Conservation (phyloP, 2,113 vertebrate genomes). For the Bubalus kerabau region DNA sequence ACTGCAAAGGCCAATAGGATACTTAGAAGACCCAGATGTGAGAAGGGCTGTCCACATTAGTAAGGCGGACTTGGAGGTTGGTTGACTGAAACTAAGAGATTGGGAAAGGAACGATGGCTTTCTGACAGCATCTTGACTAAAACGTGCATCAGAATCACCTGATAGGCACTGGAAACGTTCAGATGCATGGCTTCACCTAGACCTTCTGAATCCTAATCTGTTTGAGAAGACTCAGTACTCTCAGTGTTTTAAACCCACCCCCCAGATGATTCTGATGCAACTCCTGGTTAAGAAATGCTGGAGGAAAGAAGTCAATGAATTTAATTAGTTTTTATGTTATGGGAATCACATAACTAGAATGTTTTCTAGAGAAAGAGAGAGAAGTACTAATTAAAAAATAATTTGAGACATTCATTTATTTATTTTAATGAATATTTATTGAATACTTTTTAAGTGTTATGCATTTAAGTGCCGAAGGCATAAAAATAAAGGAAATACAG, state of each 20-base stretch:
- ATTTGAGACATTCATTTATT: background rate
- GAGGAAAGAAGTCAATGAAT: background rate
- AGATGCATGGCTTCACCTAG: background rate
- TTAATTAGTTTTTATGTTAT: background rate
- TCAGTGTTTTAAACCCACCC: background rate
- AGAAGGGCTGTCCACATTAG: background rate
- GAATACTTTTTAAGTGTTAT: background rate
- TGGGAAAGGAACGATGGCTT: background rate
- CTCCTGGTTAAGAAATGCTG: background rate
- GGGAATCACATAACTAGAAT: background rate
- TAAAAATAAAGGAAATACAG: background rate
- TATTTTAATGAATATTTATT: background rate
- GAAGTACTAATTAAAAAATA: background rate
- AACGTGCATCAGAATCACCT: background rate
- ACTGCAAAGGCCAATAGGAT: background rate
- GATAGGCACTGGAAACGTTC: too few relatives aligned
- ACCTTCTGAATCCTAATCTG: background rate
- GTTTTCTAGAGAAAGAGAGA: background rate
- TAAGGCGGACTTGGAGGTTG: background rate
- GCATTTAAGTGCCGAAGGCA: background rate
- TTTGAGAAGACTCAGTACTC: background rate
- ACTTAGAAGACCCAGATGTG: background rate
- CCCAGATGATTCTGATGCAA: background rate
- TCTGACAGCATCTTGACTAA: background rate
- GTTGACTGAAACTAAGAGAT: background rate